A percentile compares a stretch with the other conserved stretches of the same genome.
Conservation (phyloP, 2,113 vertebrate genomes). For the Tachuris rubrigastra region DNA sequence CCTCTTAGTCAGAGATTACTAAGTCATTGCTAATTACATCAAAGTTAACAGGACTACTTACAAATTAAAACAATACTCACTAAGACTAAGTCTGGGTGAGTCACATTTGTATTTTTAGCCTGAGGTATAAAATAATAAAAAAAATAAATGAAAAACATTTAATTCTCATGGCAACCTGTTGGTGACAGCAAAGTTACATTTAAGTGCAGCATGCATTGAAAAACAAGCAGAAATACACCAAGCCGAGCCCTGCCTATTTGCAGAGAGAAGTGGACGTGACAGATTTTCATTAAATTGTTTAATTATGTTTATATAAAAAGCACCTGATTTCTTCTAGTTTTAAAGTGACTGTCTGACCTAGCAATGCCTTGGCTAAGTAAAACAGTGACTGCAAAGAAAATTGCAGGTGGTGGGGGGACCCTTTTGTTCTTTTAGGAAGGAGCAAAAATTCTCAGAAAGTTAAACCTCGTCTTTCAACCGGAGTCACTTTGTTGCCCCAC, state of each 20-base stretch:
- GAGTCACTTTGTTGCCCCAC: neutral
- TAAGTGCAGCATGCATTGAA: neutral
- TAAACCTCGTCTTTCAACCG: neutral
- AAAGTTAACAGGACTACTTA: neutral
- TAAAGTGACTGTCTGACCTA: constrained; percentile 56
- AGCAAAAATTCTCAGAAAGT: neutral
- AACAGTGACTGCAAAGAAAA: constrained; percentile 47
- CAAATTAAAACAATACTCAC: neutral
- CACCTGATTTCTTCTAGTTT: constrained; percentile 67
- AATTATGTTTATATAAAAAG: constrained; percentile 73
- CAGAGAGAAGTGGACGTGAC: constrained; percentile 60
- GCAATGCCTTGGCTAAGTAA: constrained; percentile 32
- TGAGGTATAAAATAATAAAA: constrained; percentile 6
- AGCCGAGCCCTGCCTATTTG: constrained; percentile 43
- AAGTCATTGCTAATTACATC: neutral
- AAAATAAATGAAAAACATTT: constrained; percentile 4
- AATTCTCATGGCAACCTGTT: constrained; percentile 74
- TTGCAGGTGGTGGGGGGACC: neutral
- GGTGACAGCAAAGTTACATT: constrained; percentile 79
- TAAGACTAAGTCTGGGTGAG: neutral
- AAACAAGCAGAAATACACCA: neutral
- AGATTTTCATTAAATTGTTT: constrained; percentile 74
- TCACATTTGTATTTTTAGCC: constrained; percentile 34
- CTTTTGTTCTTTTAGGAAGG: neutral
- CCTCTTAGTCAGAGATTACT: neutral